Conservation (phyloP, 2,113 vertebrate genomes). For the Dinomys branickii region DNA sequence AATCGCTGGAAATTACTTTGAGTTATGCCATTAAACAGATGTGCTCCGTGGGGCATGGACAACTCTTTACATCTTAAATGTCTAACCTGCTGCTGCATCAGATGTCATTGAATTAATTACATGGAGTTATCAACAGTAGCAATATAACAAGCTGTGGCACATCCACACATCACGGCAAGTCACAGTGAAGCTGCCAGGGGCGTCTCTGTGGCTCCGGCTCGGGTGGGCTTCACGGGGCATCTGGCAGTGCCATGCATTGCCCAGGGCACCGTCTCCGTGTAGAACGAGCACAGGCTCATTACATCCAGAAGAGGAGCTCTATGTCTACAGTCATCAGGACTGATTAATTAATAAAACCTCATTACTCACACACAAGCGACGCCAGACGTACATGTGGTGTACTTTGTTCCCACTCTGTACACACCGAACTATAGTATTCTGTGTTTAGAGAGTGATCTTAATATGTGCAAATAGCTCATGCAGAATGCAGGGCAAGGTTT, state of each 20-base stretch:
- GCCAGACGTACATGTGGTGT: accelerated
- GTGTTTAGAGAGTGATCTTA: neutral
- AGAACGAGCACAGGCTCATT: neutral
- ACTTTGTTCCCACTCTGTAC: neutral
- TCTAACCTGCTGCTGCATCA: slow-evolving; percentile 63
- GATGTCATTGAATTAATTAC: slow-evolving; percentile 76
- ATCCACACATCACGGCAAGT: slow-evolving; percentile 61
- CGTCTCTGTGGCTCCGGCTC: neutral
- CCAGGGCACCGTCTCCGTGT: accelerated
- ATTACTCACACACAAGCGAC: neutral
- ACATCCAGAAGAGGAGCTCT: neutral
- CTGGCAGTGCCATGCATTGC: neutral
- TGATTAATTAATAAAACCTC: neutral
- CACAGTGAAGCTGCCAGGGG: accelerated
- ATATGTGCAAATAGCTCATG: neutral
- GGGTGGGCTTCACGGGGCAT: neutral
- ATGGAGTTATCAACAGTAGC: neutral
- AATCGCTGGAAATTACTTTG: slow-evolving; percentile 80
- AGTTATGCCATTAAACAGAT: slow-evolving; percentile 87
- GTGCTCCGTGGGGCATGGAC: slow-evolving; percentile 84
- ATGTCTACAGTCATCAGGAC: neutral
- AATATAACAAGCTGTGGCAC: slow-evolving; percentile 74
- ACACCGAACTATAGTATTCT: neutral
- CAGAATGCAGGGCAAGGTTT: neutral
- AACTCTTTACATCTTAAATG: slow-evolving; percentile 67